Conservation (phyloP, 2,113 vertebrate genomes). For the Spheniscus mendiculus region DNA sequence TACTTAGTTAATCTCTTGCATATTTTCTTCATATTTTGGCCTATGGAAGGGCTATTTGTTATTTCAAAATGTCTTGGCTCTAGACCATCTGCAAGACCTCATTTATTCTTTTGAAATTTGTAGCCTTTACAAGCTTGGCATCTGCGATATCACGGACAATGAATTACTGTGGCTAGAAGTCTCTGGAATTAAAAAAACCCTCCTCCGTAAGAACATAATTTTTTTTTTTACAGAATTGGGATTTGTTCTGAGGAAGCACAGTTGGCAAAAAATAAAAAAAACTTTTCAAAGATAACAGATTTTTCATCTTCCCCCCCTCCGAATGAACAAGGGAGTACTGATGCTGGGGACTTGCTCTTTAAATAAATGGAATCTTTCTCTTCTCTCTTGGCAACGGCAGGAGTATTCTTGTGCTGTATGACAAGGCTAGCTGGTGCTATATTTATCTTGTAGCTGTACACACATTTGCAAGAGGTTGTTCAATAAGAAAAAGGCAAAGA, state of each 20-base stretch:
- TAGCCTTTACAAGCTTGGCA: conserved; percentile 40
- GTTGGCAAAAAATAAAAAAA: not conserved
- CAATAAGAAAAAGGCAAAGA: conserved; percentile 52
- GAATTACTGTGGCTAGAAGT: conserved; percentile 41
- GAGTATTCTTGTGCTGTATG: conserved; percentile 67
- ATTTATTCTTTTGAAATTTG: conserved; percentile 62
- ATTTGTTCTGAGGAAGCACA: conserved; percentile 38
- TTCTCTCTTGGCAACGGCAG: conserved; percentile 59
- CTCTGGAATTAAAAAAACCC: conserved; percentile 11
- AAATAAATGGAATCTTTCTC: conserved; percentile 66
- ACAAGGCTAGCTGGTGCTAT: conserved; percentile 59
- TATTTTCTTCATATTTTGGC: conserved; percentile 30
- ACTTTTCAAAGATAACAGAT: conserved; percentile 15
- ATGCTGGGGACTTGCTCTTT: conserved; percentile 28
- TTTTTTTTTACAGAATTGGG: not conserved
- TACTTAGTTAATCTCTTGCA: not conserved
- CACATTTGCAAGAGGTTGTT: conserved; percentile 38
- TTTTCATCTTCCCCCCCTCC: not conserved
- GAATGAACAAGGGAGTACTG: conserved; percentile 20
- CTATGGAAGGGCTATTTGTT: conserved; percentile 12
- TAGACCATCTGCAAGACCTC: conserved; percentile 29
- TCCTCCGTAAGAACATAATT: not conserved
- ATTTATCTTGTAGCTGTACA: conserved; percentile 66
- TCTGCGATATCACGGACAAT: conserved; percentile 41
- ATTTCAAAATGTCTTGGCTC: conserved; percentile 49